Evolutionary conservation across 2,888 invertebrate species (phyloP), one percentile per base, ranked within the genome.

Genomic region (Julus scanicus): DNA sequence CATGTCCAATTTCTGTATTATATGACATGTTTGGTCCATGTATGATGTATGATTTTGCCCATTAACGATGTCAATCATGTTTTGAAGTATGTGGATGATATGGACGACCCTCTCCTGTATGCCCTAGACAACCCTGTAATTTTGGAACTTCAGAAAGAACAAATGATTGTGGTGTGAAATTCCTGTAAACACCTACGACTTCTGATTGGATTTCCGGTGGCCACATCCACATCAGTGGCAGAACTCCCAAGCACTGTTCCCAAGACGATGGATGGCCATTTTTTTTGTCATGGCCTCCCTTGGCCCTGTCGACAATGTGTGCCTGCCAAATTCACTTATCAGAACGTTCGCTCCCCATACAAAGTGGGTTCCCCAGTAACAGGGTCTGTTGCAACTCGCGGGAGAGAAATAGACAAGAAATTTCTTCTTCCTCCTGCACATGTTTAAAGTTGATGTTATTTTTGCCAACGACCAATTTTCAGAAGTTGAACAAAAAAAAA

Each of bases 391-490:
- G 71, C 20, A 11, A 71, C 13, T 17, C n/a, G 57, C 9, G 17
- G 57, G 13, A 13, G 57, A 29, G 29, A 71, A 29, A 29, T 5
- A 3, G 20, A 20, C 49, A 49, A 49, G 49, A 49, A 49, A 11
- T n/a, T n/a, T n/a, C n/a, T n/a, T 29, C 71, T 71, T 71, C 71
- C 71, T 71, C 29, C 11, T 71, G 71, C 71, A 71, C 71, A 71
- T 71, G 71, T 71, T 71, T 29, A n/a, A n/a, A 71, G 71, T 71
- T 71, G 71, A 71, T 71, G 71, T 71, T 71, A 71, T 71, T 71
- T 71, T 71, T 71, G 71, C 71, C 71, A 71, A 71, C 71, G 71
- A 71, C 71, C 71, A 71, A 71, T 29, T 71, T 71, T 71, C 71
- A n/a, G 37, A 71, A 29, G 29, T 9, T 2, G 3, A 29, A 29